Base-by-base conservation (phyloP, 2,888 invertebrate species). In the Drosophila flavopinicola region DNA sequence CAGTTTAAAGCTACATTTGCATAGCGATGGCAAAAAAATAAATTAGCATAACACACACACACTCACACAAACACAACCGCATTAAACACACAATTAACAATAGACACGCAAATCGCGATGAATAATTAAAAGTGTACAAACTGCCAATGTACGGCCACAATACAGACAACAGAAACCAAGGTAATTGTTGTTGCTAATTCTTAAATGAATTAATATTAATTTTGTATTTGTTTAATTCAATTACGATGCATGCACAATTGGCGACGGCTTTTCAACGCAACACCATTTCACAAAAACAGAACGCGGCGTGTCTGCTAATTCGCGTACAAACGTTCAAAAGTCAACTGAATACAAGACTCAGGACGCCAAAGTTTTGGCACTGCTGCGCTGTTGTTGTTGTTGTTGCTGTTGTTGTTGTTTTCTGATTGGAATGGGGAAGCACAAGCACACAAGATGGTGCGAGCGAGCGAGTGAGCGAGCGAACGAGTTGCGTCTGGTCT, bases 391-490 rank as follows among this genome's bases (percentile, higher is more conserved):
- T 35, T 47, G 17, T 63, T 45, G 23, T 47, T 64, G 37, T 57
- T 53, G 58, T 48, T 48, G 47, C 29, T 56, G 25, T 69, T 52
- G 56, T 41, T 38, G 54, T 49, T 53, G 29, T 30, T 49, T 80
- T 79, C 79, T 84, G 60, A 78, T 79, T 79, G 79, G 79, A 84
- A 79, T 74, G 72, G 66, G 72, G 75, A 79, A 76, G 53, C 64
- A 37, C 10, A 17, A 10, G 35, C 11, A 30, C 17, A 44, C 30
- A 60, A 58, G 66, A 54, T 75, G 60, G 47, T 52, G 61, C 73
- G 52, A 45, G 24, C 33, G 13, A 66, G 11, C 47, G 42, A 37
- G 44, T 58, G 42, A 70, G 32, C 67, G 58, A 64, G 37, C 54
- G 58, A 74, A 25, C 65, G 49, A 52, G 41, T 32, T 52, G 64